Evolutionary conservation across 2,113 vertebrate species (phyloP).

Genomic region (Passer domesticus): DNA sequence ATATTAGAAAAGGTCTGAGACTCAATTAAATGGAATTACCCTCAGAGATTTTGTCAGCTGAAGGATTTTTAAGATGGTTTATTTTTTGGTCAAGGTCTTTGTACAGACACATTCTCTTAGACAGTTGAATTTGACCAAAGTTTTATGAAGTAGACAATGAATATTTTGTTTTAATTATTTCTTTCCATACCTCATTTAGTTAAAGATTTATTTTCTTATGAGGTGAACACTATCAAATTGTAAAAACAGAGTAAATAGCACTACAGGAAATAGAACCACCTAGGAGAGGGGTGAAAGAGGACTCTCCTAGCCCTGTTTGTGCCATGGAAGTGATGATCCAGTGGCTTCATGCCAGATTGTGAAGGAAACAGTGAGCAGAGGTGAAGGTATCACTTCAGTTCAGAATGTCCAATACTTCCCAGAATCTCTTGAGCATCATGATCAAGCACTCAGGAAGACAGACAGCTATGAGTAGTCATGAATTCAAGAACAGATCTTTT

Average conservation of each 20-base stretch:
- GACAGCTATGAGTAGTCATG: neutral
- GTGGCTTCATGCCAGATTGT: neutral
- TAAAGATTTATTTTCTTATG: neutral
- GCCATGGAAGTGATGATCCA: neutral
- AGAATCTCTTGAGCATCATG: neutral
- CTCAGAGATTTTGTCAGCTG: neutral
- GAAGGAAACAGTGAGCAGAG: neutral
- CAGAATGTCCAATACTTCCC: neutral
- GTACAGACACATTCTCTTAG: neutral
- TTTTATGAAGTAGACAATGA: neutral
- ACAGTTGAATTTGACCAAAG: neutral
- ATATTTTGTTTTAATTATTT: neutral
- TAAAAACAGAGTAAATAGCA: neutral
- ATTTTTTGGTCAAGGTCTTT: neutral
- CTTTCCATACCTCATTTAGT: neutral
- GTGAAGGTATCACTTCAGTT: neutral
- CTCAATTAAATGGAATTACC: neutral
- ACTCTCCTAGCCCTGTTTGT: neutral
- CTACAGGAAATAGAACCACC: neutral
- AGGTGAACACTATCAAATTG: neutral
- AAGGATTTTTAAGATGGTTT: neutral
- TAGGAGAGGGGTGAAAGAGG: neutral
- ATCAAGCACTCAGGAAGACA: neutral
- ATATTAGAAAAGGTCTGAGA: conserved; percentile 40
- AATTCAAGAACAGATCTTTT: neutral